phyloP scores from a whole-genome alignment of 2,797 vertebrate genomes.

The Petrocephalus schoutedeni region DNA sequence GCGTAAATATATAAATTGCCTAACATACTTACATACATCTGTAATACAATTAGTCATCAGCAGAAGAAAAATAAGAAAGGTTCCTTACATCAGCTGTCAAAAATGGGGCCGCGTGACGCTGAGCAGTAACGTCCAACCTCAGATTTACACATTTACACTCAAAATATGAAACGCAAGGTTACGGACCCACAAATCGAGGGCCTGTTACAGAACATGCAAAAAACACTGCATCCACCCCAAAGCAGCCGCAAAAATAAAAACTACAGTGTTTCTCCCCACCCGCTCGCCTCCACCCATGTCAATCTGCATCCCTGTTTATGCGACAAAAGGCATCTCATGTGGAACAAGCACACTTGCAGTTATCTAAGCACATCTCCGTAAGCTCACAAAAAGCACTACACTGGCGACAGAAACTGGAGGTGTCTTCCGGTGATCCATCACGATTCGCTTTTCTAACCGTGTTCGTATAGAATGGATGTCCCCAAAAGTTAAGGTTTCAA shows the following conservation, averaged over 20 bases:
- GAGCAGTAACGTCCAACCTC: not conserved
- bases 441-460: constrained; percentile 26
- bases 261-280: constrained; percentile 41
- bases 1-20: constrained; percentile 35
- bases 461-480: constrained; percentile 51
- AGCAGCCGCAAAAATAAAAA: constrained; percentile 51
- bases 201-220: constrained; percentile 52
- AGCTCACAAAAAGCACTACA: constrained; percentile 34
- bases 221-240: constrained; percentile 46
- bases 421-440: constrained; percentile 27
- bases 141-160: constrained; percentile 2
- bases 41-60: constrained; percentile 47
- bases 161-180: constrained; percentile 33
- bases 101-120: not conserved
- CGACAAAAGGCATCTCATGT: constrained; percentile 37
- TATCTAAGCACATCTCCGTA: constrained; percentile 39
- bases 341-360: constrained; percentile 25
- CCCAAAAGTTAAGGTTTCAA: constrained; percentile 38
- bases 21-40: constrained; percentile 37
- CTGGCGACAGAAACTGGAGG: constrained; percentile 25
- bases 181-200: not conserved
- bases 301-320: constrained; percentile 43
- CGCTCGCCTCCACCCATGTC: constrained; percentile 30
- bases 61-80: constrained; percentile 47
- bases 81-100: constrained; percentile 35